These are phyloP conservation scores for Drosophila eugracilis DNA, from an alignment of 1,140 invertebrate genomes.

Conservation along the genomic window DNA sequence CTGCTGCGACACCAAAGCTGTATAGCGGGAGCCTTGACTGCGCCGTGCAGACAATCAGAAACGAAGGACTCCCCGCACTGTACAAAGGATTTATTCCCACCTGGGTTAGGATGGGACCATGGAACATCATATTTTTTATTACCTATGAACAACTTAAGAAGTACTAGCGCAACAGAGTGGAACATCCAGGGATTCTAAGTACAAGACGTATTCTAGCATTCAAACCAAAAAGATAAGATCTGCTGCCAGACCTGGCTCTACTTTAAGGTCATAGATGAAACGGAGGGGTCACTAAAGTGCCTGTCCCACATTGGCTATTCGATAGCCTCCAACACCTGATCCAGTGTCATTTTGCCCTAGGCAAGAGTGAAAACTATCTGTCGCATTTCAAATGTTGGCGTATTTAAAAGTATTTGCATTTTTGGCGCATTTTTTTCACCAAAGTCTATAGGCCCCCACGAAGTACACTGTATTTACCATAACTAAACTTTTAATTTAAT, in stretches of 20 bases:
- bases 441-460: conserved; percentile 2
- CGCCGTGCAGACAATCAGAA: conserved; percentile 88
- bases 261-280: conserved; percentile 42
- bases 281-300: conserved; percentile 50
- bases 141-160: conserved; percentile 96
- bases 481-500: conserved; percentile 40
- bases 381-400: conserved; percentile 54
- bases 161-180: conserved; percentile 85
- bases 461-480: conserved; percentile 45
- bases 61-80: conserved; percentile 92
- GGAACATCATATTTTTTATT: conserved; percentile 99
- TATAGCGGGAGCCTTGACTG: conserved; percentile 96
- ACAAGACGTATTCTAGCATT: conserved; percentile 66
- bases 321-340: conserved; percentile 43
- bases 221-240: conserved; percentile 66
- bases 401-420: conserved; percentile 62
- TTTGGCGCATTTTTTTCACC: conserved; percentile 15
- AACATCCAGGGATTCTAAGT: conserved; percentile 36
- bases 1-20: conserved; percentile 86
- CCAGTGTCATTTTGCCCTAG: conserved; percentile 24
- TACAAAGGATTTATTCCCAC: conserved; percentile 98
- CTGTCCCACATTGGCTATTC: conserved; percentile 52
- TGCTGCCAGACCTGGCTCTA: conserved; percentile 31
- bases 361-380: conserved; percentile 21
- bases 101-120: conserved; percentile 97